Base-by-base conservation (phyloP, 2,888 invertebrate genomes). In the Eupeodes latifasciatus region DNA sequence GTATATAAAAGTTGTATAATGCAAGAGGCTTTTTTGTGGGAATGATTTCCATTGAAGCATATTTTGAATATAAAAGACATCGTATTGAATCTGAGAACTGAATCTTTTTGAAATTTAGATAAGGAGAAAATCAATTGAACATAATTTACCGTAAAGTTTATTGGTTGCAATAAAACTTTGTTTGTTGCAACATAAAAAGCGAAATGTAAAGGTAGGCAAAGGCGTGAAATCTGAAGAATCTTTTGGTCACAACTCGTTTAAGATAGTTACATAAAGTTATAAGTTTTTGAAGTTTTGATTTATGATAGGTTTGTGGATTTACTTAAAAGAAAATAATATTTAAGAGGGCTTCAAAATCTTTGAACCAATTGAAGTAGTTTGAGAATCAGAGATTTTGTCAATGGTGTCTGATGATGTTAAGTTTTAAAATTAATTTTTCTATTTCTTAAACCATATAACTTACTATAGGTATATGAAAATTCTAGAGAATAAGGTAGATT, bases 81-180 rank as follows among this genome's bases (percentile, higher is more conserved):
- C 12, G 27, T 2, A 27, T 27, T 27, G 27, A 27, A 27, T 27
- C 3, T 27, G 27, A 27, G 2, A 27, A 27, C 16, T 57, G 72
- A 72, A 71, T 7, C 4, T 57, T 57, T 59, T 76, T 71, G 61
- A 75, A 76, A 64, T 62, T 67, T 44, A 72, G 5, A 49, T 27
- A 27, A 27, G 5, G 75, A 76, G 47, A 49, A 66, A 82, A 66
- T 77, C 62, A 64, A 51, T 72, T 47, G 12, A 53, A 67, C 59
- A 78, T 78, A 72, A 71, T 53, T 69, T 51, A 53, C 53, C 53
- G 16, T 53, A 34, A 71, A 66, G 59, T 34, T 19, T 64, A 49
- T 77, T 44, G 71, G 16, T 36, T 67, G 59, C 47, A 78, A 49
- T 78, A 59, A 57, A 59, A 16, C 69, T 69, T 53, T 69, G 69